Conservation (phyloP, 35 echinoderm and acorn worm species). For the Lytechinus variegatus region DNA sequence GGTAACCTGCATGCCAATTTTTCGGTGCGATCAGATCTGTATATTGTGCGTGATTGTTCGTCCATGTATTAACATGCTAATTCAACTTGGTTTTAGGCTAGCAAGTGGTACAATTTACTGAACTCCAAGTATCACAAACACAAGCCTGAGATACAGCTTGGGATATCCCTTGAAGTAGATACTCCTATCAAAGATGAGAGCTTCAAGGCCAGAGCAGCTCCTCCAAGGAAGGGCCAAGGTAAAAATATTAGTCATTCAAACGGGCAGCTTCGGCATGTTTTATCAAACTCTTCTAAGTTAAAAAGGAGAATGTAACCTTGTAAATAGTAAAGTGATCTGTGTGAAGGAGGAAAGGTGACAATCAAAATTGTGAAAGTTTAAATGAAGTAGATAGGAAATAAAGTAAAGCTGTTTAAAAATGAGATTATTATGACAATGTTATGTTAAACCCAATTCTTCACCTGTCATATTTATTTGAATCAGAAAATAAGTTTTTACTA, state of each 20-base stretch:
- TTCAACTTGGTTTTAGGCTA: slow-evolving; percentile 55
- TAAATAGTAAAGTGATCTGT: not conserved
- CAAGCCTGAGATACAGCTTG: slow-evolving; percentile 87
- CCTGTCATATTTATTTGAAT: too few relatives aligned
- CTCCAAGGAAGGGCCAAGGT: slow-evolving; percentile 85
- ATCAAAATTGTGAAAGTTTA: too few relatives aligned
- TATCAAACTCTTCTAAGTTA: too few relatives aligned
- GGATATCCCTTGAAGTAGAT: slow-evolving; percentile 81
- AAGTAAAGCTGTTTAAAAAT: too few relatives aligned
- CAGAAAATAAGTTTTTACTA: too few relatives aligned
- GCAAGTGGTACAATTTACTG: slow-evolving; percentile 91
- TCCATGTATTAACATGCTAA: not conserved
- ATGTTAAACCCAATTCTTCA: too few relatives aligned
- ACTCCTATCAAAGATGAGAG: slow-evolving; percentile 71
- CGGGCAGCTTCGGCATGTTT: too few relatives aligned
- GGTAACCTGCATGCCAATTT: too few relatives aligned
- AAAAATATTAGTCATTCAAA: not conserved
- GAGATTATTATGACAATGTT: too few relatives aligned
- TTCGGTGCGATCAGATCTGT: too few relatives aligned
- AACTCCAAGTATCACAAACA: slow-evolving; percentile 82
- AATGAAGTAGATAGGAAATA: too few relatives aligned
- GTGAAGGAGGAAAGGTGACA: not conserved
- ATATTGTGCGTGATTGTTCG: not conserved
- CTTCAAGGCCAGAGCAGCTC: slow-evolving; percentile 84
- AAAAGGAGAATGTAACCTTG: too few relatives aligned